Percentiles rank a stretch among this genome's conserved stretches.
phyloP scores from a whole-genome alignment of 2,113 vertebrate species.

The Neopipo cinnamomea region DNA sequence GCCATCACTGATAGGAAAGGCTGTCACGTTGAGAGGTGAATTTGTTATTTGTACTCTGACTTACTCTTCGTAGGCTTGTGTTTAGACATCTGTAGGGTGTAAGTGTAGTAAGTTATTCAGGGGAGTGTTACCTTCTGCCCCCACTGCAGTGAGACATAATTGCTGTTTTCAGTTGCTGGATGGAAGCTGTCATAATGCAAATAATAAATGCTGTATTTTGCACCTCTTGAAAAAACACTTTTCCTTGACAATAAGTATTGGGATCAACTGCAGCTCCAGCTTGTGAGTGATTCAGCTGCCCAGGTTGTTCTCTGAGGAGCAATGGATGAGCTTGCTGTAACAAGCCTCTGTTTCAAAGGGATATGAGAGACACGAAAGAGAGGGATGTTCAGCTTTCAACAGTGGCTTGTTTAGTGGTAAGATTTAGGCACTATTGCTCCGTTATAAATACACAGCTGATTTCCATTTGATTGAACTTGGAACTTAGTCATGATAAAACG shows the following conservation, averaged over 20 bases:
- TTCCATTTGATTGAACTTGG: not conserved
- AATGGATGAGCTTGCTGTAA: not conserved
- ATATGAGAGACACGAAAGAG: not conserved
- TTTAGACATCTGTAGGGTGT: not conserved
- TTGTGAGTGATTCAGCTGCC: not conserved
- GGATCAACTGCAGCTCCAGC: not conserved
- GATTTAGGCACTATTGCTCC: not conserved
- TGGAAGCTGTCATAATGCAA: not conserved
- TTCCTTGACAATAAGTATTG: not conserved
- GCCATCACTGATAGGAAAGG: not conserved
- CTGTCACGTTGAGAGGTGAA: not conserved
- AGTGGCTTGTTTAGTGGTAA: not conserved
- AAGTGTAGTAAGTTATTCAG: not conserved
- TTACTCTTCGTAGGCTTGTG: not conserved
- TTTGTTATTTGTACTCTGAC: not conserved
- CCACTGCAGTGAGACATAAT: not conserved
- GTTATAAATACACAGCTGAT: not conserved
- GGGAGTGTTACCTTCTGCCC: not conserved
- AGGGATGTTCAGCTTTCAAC: not conserved
- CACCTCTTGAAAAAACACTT: not conserved
- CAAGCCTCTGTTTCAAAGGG: not conserved
- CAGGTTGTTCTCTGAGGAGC: not conserved
- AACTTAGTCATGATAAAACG: not conserved
- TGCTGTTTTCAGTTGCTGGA: not conserved
- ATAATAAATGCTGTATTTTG: constrained; percentile 20